Base-by-base conservation (phyloP, 2,888 invertebrate species). In the Empis livida region DNA sequence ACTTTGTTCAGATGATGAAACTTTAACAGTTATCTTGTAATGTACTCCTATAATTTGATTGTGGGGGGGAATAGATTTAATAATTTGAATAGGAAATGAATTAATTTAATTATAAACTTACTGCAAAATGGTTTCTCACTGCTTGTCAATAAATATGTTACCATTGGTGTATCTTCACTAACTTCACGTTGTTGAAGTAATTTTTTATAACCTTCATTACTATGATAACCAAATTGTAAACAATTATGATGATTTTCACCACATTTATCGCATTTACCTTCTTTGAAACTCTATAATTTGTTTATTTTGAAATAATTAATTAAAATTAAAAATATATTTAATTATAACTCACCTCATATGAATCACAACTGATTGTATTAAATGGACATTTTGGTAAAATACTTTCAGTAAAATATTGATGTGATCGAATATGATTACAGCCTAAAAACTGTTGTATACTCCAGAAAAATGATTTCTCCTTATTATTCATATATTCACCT, bases 381-480 rank as follows among this genome's bases (percentile, higher is more conserved):
- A 85, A 93, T 0, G 84, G 80, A 57, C 93, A 93, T 13, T 72
- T 67, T 0, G 82, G 76, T 51, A 82, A 80, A 43, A 94, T 80
- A 55, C 87, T 90, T 66, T 93, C 93, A 0, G 78, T 82, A 62
- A 88, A 92, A 61, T 80, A 83, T 57, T 86, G 81, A 62, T 88
- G 80, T 52, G 90, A 86, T 44, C 93, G 72, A 49, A 91, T 77
- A 63, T 95, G 94, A 67, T 90, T 87, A 65, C 94, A 95, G 23
- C 88, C 83, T 15, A 94, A 51, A 52, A 69, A 68, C 53, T 67
- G 60, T 49, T 64, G 64, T 60, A 69, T 64, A 72, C 80, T 82
- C 53, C 72, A 65, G 51, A 82, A 72, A 46, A 83, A 70, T 40
- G 80, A 78, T 35, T 75, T 74, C 55, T 79, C 78, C 45, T 75